phyloP scores from a whole-genome alignment of 2,113 vertebrate genomes.

The Actenoides lindsayi region DNA sequence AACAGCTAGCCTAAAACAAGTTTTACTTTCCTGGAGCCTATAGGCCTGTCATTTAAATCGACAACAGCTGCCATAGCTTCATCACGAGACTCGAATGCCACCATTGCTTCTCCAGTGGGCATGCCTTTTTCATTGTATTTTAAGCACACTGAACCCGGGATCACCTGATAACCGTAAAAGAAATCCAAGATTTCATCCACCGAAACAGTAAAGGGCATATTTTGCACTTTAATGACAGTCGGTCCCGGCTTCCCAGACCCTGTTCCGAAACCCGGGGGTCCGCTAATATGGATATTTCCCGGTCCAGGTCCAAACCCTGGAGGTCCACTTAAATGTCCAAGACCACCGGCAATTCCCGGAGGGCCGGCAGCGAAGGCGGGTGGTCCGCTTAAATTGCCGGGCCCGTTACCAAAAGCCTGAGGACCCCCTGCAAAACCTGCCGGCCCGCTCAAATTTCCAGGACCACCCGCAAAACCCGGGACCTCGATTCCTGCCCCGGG shows the following conservation, averaged over 20 bases:
- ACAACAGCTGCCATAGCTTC: conserved; percentile 96
- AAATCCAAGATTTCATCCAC: conserved; percentile 99
- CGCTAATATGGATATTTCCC: conserved; percentile 80
- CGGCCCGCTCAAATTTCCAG: conserved; percentile 80
- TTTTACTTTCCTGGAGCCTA: conserved; percentile 97
- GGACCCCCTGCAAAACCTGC: conserved; percentile 84
- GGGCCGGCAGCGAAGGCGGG: conserved; percentile 86
- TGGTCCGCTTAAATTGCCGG: conserved; percentile 79
- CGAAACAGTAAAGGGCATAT: conserved; percentile 98
- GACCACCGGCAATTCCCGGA: conserved; percentile 78
- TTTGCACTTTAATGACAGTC: conserved; percentile 95
- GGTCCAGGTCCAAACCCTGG: conserved; percentile 81
- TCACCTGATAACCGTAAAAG: conserved; percentile 98
- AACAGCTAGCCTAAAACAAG: conserved; percentile 90
- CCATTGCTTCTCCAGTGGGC: conserved; percentile 98
- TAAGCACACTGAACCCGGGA: conserved; percentile 95
- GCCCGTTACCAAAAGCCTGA: conserved; percentile 87
- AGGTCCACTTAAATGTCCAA: conserved; percentile 80
- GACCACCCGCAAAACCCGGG: conserved; percentile 84
- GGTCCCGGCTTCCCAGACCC: conserved; percentile 88
- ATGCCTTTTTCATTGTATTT: conserved; percentile 97
- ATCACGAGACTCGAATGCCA: conserved; percentile 95
- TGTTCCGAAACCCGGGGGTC: conserved; percentile 83
- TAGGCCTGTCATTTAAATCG: conserved; percentile 97
- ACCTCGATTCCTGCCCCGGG: conserved; percentile 87